Base-by-base conservation (phyloP, 2,797 vertebrate genomes). In the Taenioides sp. region DNA sequence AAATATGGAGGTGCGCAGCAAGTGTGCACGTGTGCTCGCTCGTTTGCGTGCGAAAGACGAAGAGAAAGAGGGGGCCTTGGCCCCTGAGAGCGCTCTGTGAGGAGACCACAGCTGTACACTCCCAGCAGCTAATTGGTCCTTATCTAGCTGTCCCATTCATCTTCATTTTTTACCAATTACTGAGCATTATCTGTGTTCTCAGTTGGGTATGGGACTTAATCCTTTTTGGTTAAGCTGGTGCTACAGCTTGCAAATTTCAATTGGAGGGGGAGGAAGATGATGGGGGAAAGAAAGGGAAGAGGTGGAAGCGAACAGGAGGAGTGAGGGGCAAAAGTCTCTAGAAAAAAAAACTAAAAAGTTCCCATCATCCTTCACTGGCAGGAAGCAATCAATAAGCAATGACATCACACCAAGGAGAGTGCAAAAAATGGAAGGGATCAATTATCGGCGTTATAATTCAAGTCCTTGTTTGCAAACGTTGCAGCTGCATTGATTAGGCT, bases 151-250 rank as follows among this genome's bases (percentile, higher is more conserved):
- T 96, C 96, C 97, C 97, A 99, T 99, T 99, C 98, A 98, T 99
- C 98, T 99, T 99, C 96, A 99, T 99, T 99, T 99, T 98, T 99
- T 97, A 98, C 97, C 98, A 99, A 99, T 99, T 99, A 99, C 97
- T 95, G 96, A 97, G 97, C 97, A 99, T 99, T 99, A 99, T 99
- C 97, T 98, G 96, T 99, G 97, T 98, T 98, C 97, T 99, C 97
- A 96, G 98, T 98, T 99, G 97, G 98, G 97, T 98, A 97, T 98
- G 96, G 96, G 96, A 99, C 96, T 98, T 99, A 99, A 99, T 99
- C 97, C 97, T 98, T 99, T 99, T 98, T 98, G 97, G 97, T 98
- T 98, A 98, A 99, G 96, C 97, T 95, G 95, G 95, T 95, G 96
- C 96, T 97, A 96, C 95, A 95, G 96, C 96, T 96, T 96, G 95